A percentile compares a stretch with the other conserved stretches of the same genome.
Evolutionary conservation across 2,113 vertebrate species (phyloP).

Genomic region (Halcyon senegalensis): DNA sequence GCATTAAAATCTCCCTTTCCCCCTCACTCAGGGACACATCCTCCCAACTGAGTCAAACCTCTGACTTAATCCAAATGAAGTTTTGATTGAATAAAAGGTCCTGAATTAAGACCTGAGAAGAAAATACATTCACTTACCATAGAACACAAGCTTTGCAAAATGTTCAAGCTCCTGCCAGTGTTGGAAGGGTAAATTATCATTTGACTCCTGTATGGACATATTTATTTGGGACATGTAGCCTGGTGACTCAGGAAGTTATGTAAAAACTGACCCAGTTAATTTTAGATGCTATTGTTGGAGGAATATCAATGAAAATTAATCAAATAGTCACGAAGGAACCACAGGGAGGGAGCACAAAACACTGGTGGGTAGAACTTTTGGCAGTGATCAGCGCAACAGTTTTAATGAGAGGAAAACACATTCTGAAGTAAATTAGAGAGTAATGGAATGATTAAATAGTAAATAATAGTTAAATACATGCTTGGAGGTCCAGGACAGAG

Average conservation of each 20-base stretch:
- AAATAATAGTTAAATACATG: constrained; percentile 50
- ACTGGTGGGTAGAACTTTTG: constrained; percentile 38
- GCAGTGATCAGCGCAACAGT: not conserved
- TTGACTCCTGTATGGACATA: constrained; percentile 44
- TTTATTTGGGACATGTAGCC: constrained; percentile 58
- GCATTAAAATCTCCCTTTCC: constrained; percentile 33
- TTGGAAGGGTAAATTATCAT: constrained; percentile 58
- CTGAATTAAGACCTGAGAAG: constrained; percentile 6
- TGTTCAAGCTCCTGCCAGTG: not conserved
- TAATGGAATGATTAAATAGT: constrained; percentile 48
- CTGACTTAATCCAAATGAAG: constrained; percentile 34
- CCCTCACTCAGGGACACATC: constrained; percentile 5
- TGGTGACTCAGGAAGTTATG: constrained; percentile 67
- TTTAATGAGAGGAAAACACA: constrained; percentile 56
- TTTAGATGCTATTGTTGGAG: constrained; percentile 73
- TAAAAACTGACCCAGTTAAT: constrained; percentile 71
- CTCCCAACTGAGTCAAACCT: constrained; percentile 22
- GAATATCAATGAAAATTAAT: constrained; percentile 74
- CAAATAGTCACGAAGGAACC: constrained; percentile 66
- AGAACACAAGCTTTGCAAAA: constrained; percentile 37
- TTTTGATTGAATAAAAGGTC: constrained; percentile 22
- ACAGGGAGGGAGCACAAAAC: constrained; percentile 31
- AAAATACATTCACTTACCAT: constrained; percentile 46
- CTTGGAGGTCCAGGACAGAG: constrained; percentile 43
- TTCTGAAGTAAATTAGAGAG: constrained; percentile 53